Percentiles rank a stretch among this genome's conserved stretches.
Evolutionary conservation across 2,113 vertebrate species (phyloP).

Genomic region (Phyllopteryx taeniolatus): DNA sequence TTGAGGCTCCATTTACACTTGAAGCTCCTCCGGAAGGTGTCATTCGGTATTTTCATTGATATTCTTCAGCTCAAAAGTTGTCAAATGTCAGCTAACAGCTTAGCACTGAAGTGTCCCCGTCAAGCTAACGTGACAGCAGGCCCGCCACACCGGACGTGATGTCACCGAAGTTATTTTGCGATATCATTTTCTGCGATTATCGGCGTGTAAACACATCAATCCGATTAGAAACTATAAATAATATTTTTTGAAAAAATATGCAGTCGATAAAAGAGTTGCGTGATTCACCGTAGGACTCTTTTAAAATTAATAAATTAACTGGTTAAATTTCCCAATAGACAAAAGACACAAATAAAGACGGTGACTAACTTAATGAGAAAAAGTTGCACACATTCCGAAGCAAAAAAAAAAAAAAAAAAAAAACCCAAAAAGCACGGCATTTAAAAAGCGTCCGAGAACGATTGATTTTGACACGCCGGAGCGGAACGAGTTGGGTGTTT

Average conservation of each 20-base stretch:
- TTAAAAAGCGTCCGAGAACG: neutral
- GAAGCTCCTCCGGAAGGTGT: too few relatives aligned
- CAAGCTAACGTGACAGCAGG: conserved; percentile 1
- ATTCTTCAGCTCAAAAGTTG: neutral
- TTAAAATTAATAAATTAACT: neutral
- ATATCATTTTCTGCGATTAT: too few relatives aligned
- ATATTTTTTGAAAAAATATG: too few relatives aligned
- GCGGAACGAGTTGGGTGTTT: conserved; percentile 21
- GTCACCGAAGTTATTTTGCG: conserved; percentile 18
- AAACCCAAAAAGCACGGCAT: neutral
- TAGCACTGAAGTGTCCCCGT: conserved; percentile 7
- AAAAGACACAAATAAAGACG: too few relatives aligned
- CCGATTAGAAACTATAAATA: too few relatives aligned
- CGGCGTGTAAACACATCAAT: too few relatives aligned
- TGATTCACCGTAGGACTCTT: neutral
- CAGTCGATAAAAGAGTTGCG: neutral
- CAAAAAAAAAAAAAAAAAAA: neutral
- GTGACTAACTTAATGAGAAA: neutral
- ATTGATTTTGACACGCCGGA: conserved; percentile 30
- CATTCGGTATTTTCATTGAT: neutral
- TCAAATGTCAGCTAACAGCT: conserved; percentile 21
- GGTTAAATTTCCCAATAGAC: neutral
- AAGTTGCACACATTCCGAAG: neutral
- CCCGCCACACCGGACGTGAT: neutral
- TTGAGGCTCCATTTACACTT: too few relatives aligned